Percentiles rank a stretch among this genome's conserved stretches.
Conservation (phyloP, 2,797 vertebrate genomes). For the Fringilla coelebs region DNA sequence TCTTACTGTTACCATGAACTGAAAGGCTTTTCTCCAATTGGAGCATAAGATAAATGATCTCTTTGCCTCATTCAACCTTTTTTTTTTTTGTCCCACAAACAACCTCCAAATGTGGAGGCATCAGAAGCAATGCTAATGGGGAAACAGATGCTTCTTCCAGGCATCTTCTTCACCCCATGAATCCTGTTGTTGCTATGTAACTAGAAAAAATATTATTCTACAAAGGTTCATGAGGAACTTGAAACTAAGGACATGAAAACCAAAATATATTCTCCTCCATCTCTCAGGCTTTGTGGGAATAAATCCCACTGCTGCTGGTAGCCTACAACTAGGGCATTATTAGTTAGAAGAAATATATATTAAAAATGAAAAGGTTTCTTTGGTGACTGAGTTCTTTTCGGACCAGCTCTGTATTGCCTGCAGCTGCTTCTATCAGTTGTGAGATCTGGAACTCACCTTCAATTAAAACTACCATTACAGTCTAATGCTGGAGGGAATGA, state of each 20-base stretch:
- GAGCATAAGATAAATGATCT: background rate
- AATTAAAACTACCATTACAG: background rate
- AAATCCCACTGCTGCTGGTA: background rate
- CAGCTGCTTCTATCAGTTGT: background rate
- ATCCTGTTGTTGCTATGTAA: background rate
- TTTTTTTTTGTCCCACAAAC: background rate
- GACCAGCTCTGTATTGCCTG: background rate
- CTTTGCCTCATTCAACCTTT: background rate
- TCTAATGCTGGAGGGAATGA: background rate
- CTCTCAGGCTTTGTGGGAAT: background rate
- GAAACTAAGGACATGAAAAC: background rate
- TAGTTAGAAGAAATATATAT: background rate
- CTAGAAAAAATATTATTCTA: background rate
- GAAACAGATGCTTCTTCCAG: background rate
- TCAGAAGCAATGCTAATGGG: background rate
- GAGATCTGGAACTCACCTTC: background rate
- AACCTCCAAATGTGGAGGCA: background rate
- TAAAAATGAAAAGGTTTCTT: background rate
- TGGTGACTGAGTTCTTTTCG: background rate
- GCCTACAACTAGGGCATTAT: background rate
- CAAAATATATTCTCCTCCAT: background rate
- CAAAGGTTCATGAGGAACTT: background rate
- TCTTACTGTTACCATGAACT: slow-evolving; percentile 1
- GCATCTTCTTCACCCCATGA: background rate
- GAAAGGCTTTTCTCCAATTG: slow-evolving; percentile 2